Evolutionary conservation across 2,888 invertebrate genomes (phyloP).

Genomic region (Diarsia dahlii): DNA sequence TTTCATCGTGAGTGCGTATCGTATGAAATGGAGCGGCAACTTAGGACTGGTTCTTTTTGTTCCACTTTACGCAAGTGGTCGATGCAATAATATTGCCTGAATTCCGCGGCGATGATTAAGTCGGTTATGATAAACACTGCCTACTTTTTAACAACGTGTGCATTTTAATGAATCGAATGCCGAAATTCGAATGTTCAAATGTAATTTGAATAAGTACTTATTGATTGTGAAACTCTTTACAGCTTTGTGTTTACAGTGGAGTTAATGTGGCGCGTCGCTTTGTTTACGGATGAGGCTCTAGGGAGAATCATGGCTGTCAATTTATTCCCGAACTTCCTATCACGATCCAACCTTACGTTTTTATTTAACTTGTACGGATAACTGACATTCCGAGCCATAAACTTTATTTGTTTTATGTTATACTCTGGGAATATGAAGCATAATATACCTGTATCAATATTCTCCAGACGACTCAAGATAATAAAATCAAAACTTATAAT

Average conservation of each 20-base stretch:
- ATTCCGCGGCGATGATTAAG: constrained; percentile 84
- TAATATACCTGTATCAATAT: constrained; percentile 31
- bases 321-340: constrained; percentile 30
- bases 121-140: constrained; percentile 81
- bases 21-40: constrained; percentile 86
- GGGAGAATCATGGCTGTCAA: constrained; percentile 21
- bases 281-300: constrained; percentile 27
- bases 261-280: constrained; percentile 21
- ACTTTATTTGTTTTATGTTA: constrained; percentile 50
- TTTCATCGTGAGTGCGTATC: constrained; percentile 73
- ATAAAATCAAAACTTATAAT: constrained; percentile 45
- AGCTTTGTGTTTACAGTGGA: constrained; percentile 20
- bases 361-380: constrained; percentile 42
- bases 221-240: constrained; percentile 50
- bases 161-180: constrained; percentile 69
- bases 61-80: constrained; percentile 85
- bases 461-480: constrained; percentile 18
- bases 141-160: constrained; percentile 73
- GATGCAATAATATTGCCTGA: constrained; percentile 84
- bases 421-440: constrained; percentile 5
- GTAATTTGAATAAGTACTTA: constrained; percentile 40
- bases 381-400: constrained; percentile 29
- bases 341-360: constrained; percentile 23
- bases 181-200: constrained; percentile 56
- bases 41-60: constrained; percentile 81